Evolutionary conservation across 92 coral and sea anemone species (phyloP).

Genomic region (Phenganax marumi): DNA sequence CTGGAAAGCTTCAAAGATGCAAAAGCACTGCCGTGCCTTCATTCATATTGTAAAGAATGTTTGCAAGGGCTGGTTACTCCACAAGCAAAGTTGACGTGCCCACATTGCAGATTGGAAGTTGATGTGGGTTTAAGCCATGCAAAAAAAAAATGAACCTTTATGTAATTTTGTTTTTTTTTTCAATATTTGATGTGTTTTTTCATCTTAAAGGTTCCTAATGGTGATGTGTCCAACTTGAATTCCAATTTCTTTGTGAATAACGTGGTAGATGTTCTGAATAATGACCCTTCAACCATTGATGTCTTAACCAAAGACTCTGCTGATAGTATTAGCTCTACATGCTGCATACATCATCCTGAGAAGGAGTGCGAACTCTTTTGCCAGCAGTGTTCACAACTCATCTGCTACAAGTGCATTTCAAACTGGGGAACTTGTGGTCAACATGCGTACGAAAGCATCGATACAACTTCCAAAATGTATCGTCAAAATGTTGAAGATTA

Average conservation of each 20-base stretch:
- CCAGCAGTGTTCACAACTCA: conserved; percentile 10
- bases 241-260: conserved; percentile 19
- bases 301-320: not conserved
- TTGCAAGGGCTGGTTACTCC: conserved; percentile 29
- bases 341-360: conserved; percentile 4
- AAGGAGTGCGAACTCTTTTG: conserved; percentile 31
- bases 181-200: not conserved
- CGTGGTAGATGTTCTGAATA: not conserved
- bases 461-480: not conserved
- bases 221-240: conserved; percentile 32
- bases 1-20: conserved; percentile 32
- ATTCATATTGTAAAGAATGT: conserved; percentile 36
- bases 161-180: not conserved
- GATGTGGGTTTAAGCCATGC: not conserved
- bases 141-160: not conserved
- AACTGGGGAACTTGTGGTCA: conserved; percentile 21
- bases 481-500: conserved; percentile 14
- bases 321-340: not conserved
- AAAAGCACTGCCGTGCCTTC: conserved; percentile 40
- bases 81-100: conserved; percentile 30
- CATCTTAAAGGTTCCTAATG: conserved; percentile 29
- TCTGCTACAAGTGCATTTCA: conserved; percentile 27
- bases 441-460: conserved; percentile 16
- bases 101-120: conserved; percentile 39
- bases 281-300: not conserved